A percentile compares a stretch with the other conserved stretches of the same genome.
Conservation (phyloP, 2,888 invertebrate genomes). For the Xylota sylvarum region DNA sequence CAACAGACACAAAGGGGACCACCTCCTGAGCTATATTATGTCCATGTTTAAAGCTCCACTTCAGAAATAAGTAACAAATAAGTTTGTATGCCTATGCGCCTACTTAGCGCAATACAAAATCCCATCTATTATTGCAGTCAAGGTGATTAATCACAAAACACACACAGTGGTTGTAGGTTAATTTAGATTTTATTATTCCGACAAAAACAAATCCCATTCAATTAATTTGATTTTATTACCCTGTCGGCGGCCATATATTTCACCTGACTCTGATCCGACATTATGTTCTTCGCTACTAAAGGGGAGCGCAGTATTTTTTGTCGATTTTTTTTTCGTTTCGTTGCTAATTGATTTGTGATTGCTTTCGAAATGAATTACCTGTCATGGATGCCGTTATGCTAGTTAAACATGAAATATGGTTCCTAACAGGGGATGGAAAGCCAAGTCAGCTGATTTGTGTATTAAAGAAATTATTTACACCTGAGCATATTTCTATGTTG, state of each 20-base stretch:
- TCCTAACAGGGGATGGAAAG: background rate
- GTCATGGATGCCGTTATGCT: slow-evolving; percentile 37
- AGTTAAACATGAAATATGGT: slow-evolving; percentile 38
- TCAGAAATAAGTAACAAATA: background rate
- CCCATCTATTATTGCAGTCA: background rate
- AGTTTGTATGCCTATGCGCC: background rate
- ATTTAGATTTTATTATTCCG: slow-evolving; percentile 41
- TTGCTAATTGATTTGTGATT: slow-evolving; percentile 54
- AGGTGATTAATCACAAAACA: background rate
- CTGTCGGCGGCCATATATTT: slow-evolving; percentile 33
- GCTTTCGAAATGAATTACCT: slow-evolving; percentile 38
- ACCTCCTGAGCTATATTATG: too few species aligned
- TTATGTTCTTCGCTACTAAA: background rate
- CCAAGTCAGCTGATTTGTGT: background rate
- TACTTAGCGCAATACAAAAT: background rate
- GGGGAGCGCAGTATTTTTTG: background rate
- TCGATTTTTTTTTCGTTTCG: background rate
- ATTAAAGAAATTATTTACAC: background rate
- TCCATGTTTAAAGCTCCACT: too few species aligned
- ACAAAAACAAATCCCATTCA: slow-evolving; percentile 44
- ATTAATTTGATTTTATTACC: slow-evolving; percentile 51
- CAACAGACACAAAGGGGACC: too few species aligned
- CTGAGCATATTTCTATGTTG: background rate
- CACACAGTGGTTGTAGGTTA: slow-evolving; percentile 3
- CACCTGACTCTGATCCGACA: slow-evolving; percentile 9